phyloP scores from a whole-genome alignment of 2,797 vertebrate genomes.

The Ciconia nigra region DNA sequence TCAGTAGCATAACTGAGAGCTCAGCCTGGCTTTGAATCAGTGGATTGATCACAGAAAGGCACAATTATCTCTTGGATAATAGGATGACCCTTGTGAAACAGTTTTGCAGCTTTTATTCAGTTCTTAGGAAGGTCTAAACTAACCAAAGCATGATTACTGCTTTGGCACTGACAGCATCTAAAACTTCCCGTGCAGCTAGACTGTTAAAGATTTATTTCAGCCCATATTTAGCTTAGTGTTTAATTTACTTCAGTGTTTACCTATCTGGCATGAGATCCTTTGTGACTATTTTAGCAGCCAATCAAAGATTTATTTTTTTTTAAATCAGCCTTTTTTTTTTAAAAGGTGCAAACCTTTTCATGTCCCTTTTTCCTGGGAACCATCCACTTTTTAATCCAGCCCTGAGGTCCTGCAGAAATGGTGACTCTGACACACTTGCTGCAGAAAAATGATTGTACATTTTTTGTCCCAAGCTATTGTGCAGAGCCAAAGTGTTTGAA shows the following conservation, averaged over 20 bases:
- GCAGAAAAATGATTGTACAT: not conserved
- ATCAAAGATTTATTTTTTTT: not conserved
- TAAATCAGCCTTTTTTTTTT: not conserved
- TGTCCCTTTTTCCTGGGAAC: not conserved
- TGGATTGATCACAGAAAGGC: not conserved
- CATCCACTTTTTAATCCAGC: not conserved
- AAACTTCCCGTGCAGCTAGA: not conserved
- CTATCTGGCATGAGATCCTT: not conserved
- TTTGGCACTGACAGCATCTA: not conserved
- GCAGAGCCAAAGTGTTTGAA: constrained; percentile 16
- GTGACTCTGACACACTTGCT: not conserved
- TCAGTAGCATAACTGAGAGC: not conserved
- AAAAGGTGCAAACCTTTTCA: not conserved
- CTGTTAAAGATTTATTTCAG: not conserved
- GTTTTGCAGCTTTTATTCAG: not conserved
- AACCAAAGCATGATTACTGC: not conserved
- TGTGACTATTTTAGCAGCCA: not conserved
- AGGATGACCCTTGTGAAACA: not conserved
- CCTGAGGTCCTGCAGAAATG: not conserved
- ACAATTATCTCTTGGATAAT: not conserved
- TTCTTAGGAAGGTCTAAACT: not conserved
- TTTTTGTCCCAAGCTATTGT: not conserved
- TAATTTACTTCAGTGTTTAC: not conserved
- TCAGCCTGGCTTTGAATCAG: not conserved
- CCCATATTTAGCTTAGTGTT: not conserved